These are phyloP conservation scores for Chaenocephalus aceratus DNA, from an alignment of 2,113 vertebrate species.

Conservation along the genomic window DNA sequence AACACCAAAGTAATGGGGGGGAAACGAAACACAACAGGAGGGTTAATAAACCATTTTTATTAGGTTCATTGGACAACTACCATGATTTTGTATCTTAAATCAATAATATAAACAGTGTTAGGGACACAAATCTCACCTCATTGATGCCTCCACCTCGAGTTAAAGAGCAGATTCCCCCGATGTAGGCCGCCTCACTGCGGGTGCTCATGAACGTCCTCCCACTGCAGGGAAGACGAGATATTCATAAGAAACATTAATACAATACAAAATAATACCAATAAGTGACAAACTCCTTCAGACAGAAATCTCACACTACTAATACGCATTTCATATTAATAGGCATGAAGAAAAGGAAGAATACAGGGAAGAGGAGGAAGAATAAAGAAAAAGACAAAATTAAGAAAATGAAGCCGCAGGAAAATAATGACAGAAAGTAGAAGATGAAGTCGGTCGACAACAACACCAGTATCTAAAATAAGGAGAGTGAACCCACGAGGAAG, in stretches of 20 bases:
- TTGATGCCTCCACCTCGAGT: conserved; percentile 91
- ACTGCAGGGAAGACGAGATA: conserved; percentile 74
- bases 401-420: too few relatives aligned
- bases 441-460: neutral
- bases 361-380: fast-evolving
- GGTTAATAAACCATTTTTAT: neutral
- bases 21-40: too few relatives aligned
- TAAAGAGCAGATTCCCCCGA: conserved; percentile 92
- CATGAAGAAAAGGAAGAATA: neutral
- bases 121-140: conserved; percentile 82
- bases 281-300: too few relatives aligned
- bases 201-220: conserved; percentile 94
- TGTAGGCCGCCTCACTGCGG: conserved; percentile 93
- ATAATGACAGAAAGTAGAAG: neutral
- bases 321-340: neutral
- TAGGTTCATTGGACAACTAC: neutral
- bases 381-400: neutral
- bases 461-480: neutral
- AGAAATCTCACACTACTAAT: too few relatives aligned
- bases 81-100: neutral
- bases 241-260: too few relatives aligned
- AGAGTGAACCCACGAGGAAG: conserved; percentile 89
- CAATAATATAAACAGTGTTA: too few relatives aligned
- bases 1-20: too few relatives aligned
- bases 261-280: neutral